These are phyloP conservation scores for Grus americana DNA, from an alignment of 2,113 vertebrate genomes.

Conservation along the genomic window DNA sequence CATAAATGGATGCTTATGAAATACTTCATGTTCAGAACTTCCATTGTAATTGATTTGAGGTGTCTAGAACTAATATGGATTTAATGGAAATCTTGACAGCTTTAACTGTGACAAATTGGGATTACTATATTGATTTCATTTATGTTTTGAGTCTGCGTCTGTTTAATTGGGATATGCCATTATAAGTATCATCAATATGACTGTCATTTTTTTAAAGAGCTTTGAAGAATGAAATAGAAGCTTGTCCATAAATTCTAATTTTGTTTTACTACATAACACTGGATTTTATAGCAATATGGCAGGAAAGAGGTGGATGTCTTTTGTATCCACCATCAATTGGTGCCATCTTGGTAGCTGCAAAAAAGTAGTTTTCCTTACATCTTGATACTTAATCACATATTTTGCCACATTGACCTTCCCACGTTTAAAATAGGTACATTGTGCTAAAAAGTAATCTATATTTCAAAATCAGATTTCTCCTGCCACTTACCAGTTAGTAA, in stretches of 20 bases:
- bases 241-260: not conserved
- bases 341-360: not conserved
- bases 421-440: not conserved
- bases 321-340: not conserved
- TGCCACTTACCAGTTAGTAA: not conserved
- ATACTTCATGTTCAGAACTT: not conserved
- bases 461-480: not conserved
- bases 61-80: not conserved
- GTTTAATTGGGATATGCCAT: not conserved
- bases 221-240: not conserved
- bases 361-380: not conserved
- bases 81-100: not conserved
- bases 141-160: not conserved
- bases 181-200: not conserved
- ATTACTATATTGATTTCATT: not conserved
- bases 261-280: not conserved
- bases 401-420: not conserved
- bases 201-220: not conserved
- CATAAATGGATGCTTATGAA: not conserved
- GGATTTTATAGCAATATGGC: not conserved
- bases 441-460: not conserved
- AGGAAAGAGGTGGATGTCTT: not conserved
- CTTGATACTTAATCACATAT: not conserved
- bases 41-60: not conserved
- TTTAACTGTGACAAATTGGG: not conserved